phyloP scores from a whole-genome alignment of 37 sponge, comb jelly and placozoan species.

The Eunapius fragilis region DNA sequence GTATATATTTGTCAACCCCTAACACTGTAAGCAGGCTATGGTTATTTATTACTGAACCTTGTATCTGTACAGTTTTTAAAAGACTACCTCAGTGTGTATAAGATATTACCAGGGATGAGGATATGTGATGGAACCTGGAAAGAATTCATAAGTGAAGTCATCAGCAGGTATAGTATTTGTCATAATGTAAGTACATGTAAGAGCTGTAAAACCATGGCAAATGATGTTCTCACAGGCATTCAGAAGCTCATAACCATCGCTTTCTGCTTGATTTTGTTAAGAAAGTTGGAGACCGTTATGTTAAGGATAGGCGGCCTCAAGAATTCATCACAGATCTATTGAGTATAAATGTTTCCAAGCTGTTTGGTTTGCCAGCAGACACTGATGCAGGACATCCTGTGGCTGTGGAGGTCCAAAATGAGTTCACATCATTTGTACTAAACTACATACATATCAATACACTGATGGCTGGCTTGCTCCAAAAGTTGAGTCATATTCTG shows the following conservation, averaged over 20 bases:
- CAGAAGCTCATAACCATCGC: conserved; percentile 24
- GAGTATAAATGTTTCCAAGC: conserved; percentile 30
- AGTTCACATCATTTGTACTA: conserved; percentile 1
- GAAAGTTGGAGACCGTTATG: conserved; percentile 21
- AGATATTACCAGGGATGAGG: conserved; percentile 15
- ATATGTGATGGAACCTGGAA: conserved; percentile 56
- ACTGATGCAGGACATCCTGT: background rate
- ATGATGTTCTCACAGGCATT: background rate
- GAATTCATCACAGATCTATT: conserved; percentile 51
- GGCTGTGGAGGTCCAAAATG: background rate
- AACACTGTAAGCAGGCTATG: too few relatives aligned
- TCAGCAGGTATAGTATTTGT: conserved; percentile 20
- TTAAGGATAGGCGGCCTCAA: background rate
- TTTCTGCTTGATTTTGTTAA: conserved; percentile 37
- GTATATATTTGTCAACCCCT: too few relatives aligned
- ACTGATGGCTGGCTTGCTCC: conserved; percentile 4
- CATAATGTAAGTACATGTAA: background rate
- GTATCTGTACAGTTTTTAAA: conserved; percentile 25
- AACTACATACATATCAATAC: conserved; percentile 3
- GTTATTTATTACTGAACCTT: background rate
- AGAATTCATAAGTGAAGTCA: conserved; percentile 41
- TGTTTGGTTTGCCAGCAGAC: conserved; percentile 17
- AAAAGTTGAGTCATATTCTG: background rate
- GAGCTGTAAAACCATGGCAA: background rate
- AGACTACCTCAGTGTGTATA: conserved; percentile 41